phyloP scores from a whole-genome alignment of 2,113 vertebrate species.

The Struthidea cinerea region DNA sequence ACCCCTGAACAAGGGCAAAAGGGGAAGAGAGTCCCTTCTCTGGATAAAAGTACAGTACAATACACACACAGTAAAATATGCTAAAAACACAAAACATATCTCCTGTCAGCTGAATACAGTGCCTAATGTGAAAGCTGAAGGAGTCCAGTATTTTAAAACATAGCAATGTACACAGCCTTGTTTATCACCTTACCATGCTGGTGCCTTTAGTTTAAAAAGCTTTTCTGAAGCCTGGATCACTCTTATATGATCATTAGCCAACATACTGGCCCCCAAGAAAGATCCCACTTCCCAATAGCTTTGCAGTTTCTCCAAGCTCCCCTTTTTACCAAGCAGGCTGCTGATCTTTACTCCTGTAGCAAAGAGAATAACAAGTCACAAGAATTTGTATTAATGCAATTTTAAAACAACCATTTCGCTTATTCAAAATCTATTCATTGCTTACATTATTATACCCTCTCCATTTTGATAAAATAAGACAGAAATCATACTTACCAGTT shows the following conservation, averaged over 20 bases:
- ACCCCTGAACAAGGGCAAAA: background rate
- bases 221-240: constrained; percentile 97
- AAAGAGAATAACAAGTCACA: constrained; percentile 29
- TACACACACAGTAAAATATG: background rate
- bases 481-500: constrained; percentile 49
- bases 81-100: background rate
- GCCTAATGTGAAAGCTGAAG: background rate
- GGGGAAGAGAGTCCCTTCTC: background rate
- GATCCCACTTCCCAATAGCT: constrained; percentile 99
- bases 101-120: background rate
- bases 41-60: background rate
- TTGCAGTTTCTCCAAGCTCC: constrained; percentile 95
- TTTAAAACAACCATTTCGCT: background rate
- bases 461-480: background rate
- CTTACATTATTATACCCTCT: background rate
- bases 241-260: constrained; percentile 91
- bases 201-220: constrained; percentile 95
- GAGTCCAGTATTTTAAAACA: background rate
- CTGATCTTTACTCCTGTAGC: constrained; percentile 93
- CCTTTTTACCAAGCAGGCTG: constrained; percentile 95
- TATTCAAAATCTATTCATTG: background rate
- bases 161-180: background rate
- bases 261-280: constrained; percentile 93
- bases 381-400: background rate
- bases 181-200: constrained; percentile 83